Percentiles rank a stretch among this genome's conserved stretches.
Conservation (phyloP, 2,888 invertebrate species). For the Anarsia innoxiella region DNA sequence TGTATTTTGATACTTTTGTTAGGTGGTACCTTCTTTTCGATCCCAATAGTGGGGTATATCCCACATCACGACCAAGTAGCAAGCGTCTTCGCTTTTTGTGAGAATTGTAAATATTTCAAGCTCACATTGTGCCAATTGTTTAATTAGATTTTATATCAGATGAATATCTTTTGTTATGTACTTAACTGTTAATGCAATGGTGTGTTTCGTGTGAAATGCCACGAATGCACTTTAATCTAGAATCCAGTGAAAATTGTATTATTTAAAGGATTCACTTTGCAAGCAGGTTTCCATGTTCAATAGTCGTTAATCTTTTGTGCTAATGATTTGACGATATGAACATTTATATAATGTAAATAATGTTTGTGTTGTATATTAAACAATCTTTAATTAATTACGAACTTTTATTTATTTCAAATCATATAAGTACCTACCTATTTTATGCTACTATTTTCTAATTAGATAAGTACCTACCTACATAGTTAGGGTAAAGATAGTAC, state of each 20-base stretch:
- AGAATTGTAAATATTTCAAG: slow-evolving; percentile 43
- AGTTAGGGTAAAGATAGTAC: no score
- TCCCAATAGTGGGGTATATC: slow-evolving; percentile 23
- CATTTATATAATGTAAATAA: slow-evolving; percentile 19
- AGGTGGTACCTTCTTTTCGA: slow-evolving; percentile 17
- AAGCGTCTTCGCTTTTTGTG: slow-evolving; percentile 14
- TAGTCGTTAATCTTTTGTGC: slow-evolving; percentile 11
- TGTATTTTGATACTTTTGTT: slow-evolving; percentile 8
- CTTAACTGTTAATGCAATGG: no score
- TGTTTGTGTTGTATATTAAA: slow-evolving; percentile 27
- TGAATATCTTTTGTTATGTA: no score
- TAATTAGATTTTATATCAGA: slow-evolving; percentile 19
- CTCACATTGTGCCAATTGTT: slow-evolving; percentile 44
- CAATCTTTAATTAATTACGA: no score
- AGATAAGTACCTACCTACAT: no score
- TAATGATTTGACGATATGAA: slow-evolving; percentile 17
- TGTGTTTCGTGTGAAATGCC: no score
- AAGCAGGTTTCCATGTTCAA: slow-evolving; percentile 14
- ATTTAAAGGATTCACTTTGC: slow-evolving; percentile 5
- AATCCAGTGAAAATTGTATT: slow-evolving; percentile 39
- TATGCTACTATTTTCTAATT: no score
- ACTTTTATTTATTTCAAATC: no score
- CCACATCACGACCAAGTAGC: slow-evolving; percentile 20
- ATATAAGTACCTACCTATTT: no score
- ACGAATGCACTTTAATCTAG: slow-evolving; percentile 15